Conservation (phyloP, 2,113 vertebrate genomes). For the Platysteira castanea region DNA sequence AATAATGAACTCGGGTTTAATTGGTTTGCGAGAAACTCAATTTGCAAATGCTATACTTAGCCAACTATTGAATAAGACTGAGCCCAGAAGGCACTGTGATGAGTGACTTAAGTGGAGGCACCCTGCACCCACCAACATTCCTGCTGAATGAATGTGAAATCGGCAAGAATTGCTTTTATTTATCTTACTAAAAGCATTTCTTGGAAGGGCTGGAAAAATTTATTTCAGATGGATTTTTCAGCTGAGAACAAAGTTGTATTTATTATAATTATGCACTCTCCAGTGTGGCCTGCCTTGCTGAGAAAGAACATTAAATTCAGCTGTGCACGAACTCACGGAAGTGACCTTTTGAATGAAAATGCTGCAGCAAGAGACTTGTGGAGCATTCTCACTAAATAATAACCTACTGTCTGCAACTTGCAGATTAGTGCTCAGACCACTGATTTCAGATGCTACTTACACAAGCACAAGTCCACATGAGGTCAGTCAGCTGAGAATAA, state of each 20-base stretch:
- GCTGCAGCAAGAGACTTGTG: background rate
- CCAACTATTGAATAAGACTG: constrained; percentile 45
- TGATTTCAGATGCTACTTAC: constrained; percentile 33
- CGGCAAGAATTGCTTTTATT: constrained; percentile 63
- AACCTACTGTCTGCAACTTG: constrained; percentile 42
- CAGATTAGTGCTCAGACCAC: constrained; percentile 12
- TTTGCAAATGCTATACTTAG: constrained; percentile 26
- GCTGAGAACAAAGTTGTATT: constrained; percentile 62
- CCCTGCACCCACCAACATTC: constrained; percentile 61
- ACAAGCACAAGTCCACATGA: constrained; percentile 3
- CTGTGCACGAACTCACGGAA: constrained; percentile 34
- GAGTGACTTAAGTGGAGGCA: constrained; percentile 61
- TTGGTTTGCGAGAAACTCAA: background rate
- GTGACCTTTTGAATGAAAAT: constrained; percentile 59
- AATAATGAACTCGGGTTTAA: constrained; percentile 31
- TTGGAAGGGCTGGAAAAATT: constrained; percentile 56
- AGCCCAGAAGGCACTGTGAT: constrained; percentile 55
- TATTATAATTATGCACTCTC: constrained; percentile 47
- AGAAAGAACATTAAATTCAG: constrained; percentile 64
- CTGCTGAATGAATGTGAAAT: constrained; percentile 53
- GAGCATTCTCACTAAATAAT: constrained; percentile 49
- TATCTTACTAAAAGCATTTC: constrained; percentile 54
- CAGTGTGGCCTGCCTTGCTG: constrained; percentile 44
- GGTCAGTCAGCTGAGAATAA: constrained; percentile 2
- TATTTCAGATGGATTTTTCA: constrained; percentile 61